Percentiles rank a stretch among this genome's conserved stretches.
phyloP scores from a whole-genome alignment of 2,888 invertebrate genomes.

The Thecocarcelia acutangulata region DNA sequence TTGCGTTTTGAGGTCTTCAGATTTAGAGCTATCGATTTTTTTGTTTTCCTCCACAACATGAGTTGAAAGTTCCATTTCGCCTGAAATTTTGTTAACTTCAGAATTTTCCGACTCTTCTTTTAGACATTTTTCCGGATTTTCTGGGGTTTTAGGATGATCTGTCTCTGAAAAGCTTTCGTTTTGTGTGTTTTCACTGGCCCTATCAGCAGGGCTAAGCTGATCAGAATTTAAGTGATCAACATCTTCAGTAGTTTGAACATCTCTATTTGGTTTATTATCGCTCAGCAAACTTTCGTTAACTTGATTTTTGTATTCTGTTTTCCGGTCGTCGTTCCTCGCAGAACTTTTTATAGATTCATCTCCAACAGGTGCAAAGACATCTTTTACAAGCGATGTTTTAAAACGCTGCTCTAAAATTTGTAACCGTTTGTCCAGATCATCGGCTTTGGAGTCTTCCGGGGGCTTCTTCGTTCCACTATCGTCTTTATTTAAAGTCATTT shows the following conservation, averaged over 20 bases:
- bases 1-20: background rate
- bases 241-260: background rate
- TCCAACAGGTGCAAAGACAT: background rate
- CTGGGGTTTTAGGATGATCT: background rate
- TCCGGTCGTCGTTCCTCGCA: background rate
- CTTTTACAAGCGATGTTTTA: conserved; percentile 56
- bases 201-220: background rate
- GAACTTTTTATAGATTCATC: background rate
- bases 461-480: conserved; percentile 67
- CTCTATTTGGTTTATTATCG: no score
- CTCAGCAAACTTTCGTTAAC: background rate
- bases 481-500: conserved; percentile 76
- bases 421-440: conserved; percentile 71
- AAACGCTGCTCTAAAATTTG: conserved; percentile 75
- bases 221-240: background rate
- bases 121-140: background rate
- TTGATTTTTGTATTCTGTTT: background rate
- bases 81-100: background rate
- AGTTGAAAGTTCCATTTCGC: background rate
- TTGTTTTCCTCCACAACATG: background rate
- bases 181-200: background rate
- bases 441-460: conserved; percentile 72
- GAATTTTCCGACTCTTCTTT: background rate
- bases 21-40: background rate
- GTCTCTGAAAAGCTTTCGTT: background rate